These are phyloP conservation scores for Eurosta solidaginis DNA, from an alignment of 1,140 invertebrate species.

Conservation along the genomic window DNA sequence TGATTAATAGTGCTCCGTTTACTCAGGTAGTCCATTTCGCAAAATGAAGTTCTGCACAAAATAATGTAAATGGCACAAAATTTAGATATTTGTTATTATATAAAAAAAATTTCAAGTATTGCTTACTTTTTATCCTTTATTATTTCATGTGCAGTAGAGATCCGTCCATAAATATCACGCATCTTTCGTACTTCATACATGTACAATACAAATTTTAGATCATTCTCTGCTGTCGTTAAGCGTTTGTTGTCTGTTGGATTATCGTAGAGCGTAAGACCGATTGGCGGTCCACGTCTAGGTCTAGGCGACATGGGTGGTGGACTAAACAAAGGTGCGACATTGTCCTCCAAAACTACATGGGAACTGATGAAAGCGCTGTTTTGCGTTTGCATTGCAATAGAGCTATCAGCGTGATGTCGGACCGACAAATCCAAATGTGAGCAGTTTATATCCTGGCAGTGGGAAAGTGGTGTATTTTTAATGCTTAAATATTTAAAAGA, in stretches of 20 bases:
- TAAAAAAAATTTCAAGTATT: neutral
- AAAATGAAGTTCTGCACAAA: constrained; percentile 64
- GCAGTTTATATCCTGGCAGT: constrained; percentile 47
- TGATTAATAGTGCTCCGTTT: constrained; percentile 66
- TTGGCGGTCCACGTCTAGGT: constrained; percentile 46
- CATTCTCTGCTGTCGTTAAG: constrained; percentile 45
- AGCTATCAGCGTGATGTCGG: constrained; percentile 43
- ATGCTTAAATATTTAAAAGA: neutral
- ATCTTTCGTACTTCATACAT: constrained; percentile 57
- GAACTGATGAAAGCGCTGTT: constrained; percentile 38
- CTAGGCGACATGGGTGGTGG: constrained; percentile 41
- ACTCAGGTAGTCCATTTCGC: constrained; percentile 65
- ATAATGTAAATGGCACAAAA: neutral
- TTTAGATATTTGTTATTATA: neutral
- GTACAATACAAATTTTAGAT: constrained; percentile 55
- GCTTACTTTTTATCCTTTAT: constrained; percentile 54
- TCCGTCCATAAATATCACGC: constrained; percentile 53
- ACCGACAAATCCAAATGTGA: constrained; percentile 48
- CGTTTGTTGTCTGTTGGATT: constrained; percentile 47
- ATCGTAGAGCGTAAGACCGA: constrained; percentile 48
- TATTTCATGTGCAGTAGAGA: constrained; percentile 49
- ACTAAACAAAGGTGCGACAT: constrained; percentile 32
- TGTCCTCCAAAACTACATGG: constrained; percentile 13
- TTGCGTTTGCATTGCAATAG: constrained; percentile 44
- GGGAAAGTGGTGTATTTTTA: neutral